A percentile compares a stretch with the other conserved stretches of the same genome.
These are phyloP conservation scores for Sycophaga agraensis DNA, from an alignment of 1,140 invertebrate species.

Conservation along the genomic window DNA sequence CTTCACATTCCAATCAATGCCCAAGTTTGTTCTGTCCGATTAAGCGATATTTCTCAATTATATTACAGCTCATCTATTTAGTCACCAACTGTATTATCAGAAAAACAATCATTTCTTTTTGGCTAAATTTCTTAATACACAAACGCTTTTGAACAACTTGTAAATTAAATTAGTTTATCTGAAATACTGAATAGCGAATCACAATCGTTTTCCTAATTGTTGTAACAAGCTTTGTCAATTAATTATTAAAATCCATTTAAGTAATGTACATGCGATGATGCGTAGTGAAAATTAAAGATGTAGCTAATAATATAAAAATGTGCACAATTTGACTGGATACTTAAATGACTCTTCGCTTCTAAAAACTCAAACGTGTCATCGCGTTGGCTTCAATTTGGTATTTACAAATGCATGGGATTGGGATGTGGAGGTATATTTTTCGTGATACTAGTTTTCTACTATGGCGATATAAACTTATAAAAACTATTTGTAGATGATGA, in stretches of 20 bases:
- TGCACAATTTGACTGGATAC: no score
- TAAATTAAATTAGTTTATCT: no score
- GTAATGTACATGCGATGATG: background rate
- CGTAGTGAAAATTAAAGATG: background rate
- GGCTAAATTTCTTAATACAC: no score
- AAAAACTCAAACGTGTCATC: background rate
- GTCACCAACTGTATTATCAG: no score
- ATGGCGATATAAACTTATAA: constrained; percentile 1
- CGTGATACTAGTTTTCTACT: constrained; percentile 11
- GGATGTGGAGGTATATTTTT: constrained; percentile 28
- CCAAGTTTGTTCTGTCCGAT: no score
- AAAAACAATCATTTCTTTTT: no score
- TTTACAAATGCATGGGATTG: constrained; percentile 26
- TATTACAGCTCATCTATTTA: no score
- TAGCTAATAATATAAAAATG: background rate
- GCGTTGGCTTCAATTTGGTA: background rate
- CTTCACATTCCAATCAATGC: constrained; percentile 21
- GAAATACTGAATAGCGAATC: background rate
- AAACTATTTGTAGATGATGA: constrained; percentile 13
- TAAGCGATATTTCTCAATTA: no score
- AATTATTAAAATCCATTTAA: background rate
- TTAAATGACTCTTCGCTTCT: no score
- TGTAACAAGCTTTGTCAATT: no score
- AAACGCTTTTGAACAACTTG: no score
- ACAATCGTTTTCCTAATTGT: constrained; percentile 6